phyloP scores from a whole-genome alignment of 2,113 vertebrate species.

The Psilopogon haemacephalus region DNA sequence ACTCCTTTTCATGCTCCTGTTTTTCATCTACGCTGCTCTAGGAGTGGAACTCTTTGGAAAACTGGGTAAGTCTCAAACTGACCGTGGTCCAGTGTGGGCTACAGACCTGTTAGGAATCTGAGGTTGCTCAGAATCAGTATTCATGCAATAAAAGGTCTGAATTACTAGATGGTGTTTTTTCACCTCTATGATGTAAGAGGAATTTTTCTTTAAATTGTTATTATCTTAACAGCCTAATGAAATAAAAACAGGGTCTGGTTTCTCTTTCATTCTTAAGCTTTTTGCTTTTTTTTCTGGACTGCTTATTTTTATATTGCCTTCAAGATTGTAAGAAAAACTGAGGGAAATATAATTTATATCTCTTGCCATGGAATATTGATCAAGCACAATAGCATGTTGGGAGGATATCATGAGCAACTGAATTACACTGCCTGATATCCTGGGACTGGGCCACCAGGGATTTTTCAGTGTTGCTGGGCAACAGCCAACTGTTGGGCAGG shows the following conservation, averaged over 20 bases:
- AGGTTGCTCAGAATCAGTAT: not conserved
- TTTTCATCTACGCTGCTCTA: constrained; percentile 98
- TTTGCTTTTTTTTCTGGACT: not conserved
- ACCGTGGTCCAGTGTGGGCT: not conserved
- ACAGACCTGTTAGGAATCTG: not conserved
- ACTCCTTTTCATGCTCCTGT: constrained; percentile 98
- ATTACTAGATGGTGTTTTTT: constrained; percentile 7
- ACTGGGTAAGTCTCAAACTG: constrained; percentile 82
- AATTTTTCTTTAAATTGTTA: not conserved
- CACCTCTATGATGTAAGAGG: not conserved
- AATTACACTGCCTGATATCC: not conserved
- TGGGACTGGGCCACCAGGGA: not conserved
- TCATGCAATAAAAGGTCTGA: not conserved
- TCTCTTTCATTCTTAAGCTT: not conserved
- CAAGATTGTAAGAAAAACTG: not conserved
- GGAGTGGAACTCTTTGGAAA: constrained; percentile 98
- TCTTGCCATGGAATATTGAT: not conserved
- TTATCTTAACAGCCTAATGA: not conserved
- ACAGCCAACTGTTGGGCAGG: not conserved
- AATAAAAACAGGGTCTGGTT: not conserved
- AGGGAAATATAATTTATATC: not conserved
- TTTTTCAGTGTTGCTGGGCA: not conserved
- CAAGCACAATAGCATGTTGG: not conserved
- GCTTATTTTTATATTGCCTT: not conserved
- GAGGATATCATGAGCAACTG: not conserved